Base-by-base conservation (phyloP, 2,888 invertebrate species). In the Ligdia adustata region DNA sequence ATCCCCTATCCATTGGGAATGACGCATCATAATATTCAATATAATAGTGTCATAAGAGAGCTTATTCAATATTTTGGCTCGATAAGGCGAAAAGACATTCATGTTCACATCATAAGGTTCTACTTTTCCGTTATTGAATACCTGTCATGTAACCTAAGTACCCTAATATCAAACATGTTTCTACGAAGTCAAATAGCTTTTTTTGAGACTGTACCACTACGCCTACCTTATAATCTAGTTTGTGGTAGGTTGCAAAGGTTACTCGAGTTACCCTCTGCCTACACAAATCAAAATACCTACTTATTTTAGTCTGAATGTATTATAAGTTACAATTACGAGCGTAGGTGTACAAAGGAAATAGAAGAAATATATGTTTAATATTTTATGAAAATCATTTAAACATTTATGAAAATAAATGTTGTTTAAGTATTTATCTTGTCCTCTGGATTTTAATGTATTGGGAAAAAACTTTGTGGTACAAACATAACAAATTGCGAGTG, bases 1-100 rank as follows among this genome's bases (percentile, higher is more conserved):
- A 9, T 22, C 24, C 26, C 27, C 18, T 32, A 39, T 37, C 55
- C 57, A 47, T 37, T 50, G 44, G 57, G 55, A 51, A 27, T 38
- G 49, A 51, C 16, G 52, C 50, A 47, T 52, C 39, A 16, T 37
- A 45, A 35, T 33, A 37, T 31, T 40, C 39, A 52, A 45, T 49
- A 26, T 49, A 38, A 46, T 47, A 39, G 47, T 47, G 45, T 38
- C 28, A 55, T 48, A 22, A 20, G 33, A 48, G 15, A 34, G 40
- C 18, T 47, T 53, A 53, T 44, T 51, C 46, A 47, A 52, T 52
- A 46, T 38, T 44, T 41, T 15, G 13, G 15, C 6, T 22, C 34
- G 41, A 39, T 41, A 22, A 22, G 18, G 18, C 2, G 22, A 6
- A 22, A 16, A 16, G 22, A 22, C n/a, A 22, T 22, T 7, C 22